Evolutionary conservation across 2,797 vertebrate species (phyloP), one percentile per base, ranked within the genome.

Genomic region (Australoheros facetus): DNA sequence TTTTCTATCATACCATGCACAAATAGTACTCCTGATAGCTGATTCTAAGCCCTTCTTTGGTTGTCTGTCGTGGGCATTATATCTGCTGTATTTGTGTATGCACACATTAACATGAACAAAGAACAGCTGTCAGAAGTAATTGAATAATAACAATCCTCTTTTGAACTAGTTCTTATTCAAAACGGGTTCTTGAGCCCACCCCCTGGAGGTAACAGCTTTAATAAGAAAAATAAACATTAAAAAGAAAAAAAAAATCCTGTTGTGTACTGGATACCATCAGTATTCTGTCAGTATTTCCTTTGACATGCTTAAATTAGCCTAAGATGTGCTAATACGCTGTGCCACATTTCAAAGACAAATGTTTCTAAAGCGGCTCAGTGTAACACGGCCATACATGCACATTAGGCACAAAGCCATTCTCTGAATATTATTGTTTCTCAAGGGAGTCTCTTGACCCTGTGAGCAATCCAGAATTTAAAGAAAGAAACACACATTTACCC

Each of bases 311-410:
- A 78, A 82, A 84, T 82, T 80, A 77, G 37, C 78, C 39, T 69
- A 57, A 82, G 64, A 79, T 76, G 56, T 75, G 77, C 57, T 79
- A 83, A 86, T 78, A 81, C 64, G 37, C 75, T 72, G 73, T 76
- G 66, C 78, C 73, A 81, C 70, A 82, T 89, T 88, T 88, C 83
- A 89, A 88, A 89, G 81, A 88, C 73, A 88, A 89, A 88, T 82
- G 78, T 73, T 75, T 73, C 53, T 39, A 19, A 78, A 85, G 89
- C 60, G 71, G 69, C 76, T 83, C 56, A 56, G 58, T 64, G 55
- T 72, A 74, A 80, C 69, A 48, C 3, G 76, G 58, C 55, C 62
- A 66, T 81, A 83, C 73, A 77, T 81, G 78, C 83, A 84, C 70
- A 84, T 88, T 82, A 81, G 59, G 79, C 57, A 26, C 56, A 72